phyloP scores from a whole-genome alignment of 2,888 invertebrate genomes.

The Auanema freiburgensis region DNA sequence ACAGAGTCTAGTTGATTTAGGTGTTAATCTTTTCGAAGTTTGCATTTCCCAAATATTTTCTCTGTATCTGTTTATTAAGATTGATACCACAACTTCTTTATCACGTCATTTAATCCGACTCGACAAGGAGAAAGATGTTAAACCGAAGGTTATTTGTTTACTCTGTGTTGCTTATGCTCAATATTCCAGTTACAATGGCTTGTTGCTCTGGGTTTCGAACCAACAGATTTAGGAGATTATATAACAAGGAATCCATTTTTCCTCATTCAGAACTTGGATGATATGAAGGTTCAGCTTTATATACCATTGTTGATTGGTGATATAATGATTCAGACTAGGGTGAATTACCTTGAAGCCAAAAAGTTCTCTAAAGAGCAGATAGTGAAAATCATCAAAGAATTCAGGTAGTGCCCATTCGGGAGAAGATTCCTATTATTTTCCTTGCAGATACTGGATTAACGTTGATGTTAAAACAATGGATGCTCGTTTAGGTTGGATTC shows the following conservation, averaged over 20 bases:
- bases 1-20: constrained; percentile 55
- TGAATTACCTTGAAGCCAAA: constrained; percentile 68
- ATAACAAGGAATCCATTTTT: constrained; percentile 60
- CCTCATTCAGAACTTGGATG: constrained; percentile 52
- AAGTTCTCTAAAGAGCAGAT: constrained; percentile 76
- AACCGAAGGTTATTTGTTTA: too few relatives aligned
- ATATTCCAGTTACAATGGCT: constrained; percentile 39
- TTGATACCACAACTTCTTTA: constrained; percentile 39
- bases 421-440: constrained; percentile 1
- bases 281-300: constrained; percentile 53
- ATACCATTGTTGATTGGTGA: too few relatives aligned
- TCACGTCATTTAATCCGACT: constrained; percentile 46
- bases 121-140: constrained; percentile 47
- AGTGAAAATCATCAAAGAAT: constrained; percentile 64
- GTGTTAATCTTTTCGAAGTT: constrained; percentile 58
- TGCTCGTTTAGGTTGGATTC: constrained; percentile 80
- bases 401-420: constrained; percentile 24
- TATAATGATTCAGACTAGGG: constrained; percentile 8
- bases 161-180: too few relatives aligned
- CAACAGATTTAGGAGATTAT: constrained; percentile 50
- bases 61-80: constrained; percentile 18
- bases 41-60: not conserved
- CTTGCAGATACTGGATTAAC: constrained; percentile 65
- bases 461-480: constrained; percentile 77
- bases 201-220: constrained; percentile 45